A percentile compares a stretch with the other conserved stretches of the same genome.
phyloP scores from a whole-genome alignment of 2,113 vertebrate species.

The Conger conger region DNA sequence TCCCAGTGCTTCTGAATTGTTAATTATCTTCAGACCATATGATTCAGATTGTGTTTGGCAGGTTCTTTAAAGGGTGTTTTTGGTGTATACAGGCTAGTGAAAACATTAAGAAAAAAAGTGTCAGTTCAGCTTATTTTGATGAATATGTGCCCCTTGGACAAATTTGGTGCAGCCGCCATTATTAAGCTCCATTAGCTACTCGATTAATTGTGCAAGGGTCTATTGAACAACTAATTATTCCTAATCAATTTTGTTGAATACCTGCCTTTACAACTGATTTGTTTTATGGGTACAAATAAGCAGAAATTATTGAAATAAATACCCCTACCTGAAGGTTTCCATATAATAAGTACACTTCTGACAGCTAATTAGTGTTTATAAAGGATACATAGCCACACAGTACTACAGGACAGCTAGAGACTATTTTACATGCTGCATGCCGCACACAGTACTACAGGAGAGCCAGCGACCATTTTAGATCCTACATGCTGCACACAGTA shows the following conservation, averaged over 20 bases:
- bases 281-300: background rate
- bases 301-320: background rate
- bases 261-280: background rate
- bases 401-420: too few relatives aligned
- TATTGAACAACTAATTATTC: conserved; percentile 7
- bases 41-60: background rate
- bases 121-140: background rate
- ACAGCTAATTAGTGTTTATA: background rate
- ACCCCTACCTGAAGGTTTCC: background rate
- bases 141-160: background rate
- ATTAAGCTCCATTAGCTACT: background rate
- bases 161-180: background rate
- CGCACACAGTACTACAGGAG: too few relatives aligned
- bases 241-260: background rate
- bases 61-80: background rate
- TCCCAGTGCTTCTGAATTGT: too few relatives aligned
- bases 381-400: background rate
- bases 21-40: too few relatives aligned
- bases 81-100: background rate
- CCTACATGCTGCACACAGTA: too few relatives aligned
- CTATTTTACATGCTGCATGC: too few relatives aligned
- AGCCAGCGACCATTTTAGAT: too few relatives aligned
- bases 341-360: background rate
- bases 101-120: background rate
- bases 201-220: background rate